Evolutionary conservation across 2,888 invertebrate genomes (phyloP), one percentile per base, ranked within the genome.

Genomic region (Habroteleia sp.): DNA sequence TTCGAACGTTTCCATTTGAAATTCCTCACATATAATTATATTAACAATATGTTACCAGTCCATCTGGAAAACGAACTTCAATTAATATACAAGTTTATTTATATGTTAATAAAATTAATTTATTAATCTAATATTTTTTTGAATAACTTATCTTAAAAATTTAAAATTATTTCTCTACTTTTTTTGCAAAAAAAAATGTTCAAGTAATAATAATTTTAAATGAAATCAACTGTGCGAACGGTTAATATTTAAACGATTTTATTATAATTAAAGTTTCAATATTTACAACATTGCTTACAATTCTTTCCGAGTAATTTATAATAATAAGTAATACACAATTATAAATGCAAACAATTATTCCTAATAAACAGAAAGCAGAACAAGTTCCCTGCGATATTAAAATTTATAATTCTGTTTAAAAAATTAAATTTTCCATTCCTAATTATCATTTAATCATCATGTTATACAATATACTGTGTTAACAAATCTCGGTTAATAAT

Each of bases 281-380:
- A 27, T 48, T 52, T 13, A 14, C 41, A 39, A 11, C 37, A 44
- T 37, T 69, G 23, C 25, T 44, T 25, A 39, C 42, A 44, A 52
- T 54, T 44, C 33, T 17, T 52, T 46, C 39, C 29, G 48, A 41
- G 54, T 48, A 63, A 62, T 63, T 54, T 27, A n/a, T n/a, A n/a
- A 20, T 14, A 54, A 71, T 71, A 69, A 69, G 29, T 44, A 71
- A 72, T 56, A 63, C 46, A 27, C 56, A 50, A 50, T 63, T 63
- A 63, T 50, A 37, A 72, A 33, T 10, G 25, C 33, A 17, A 39
- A 41, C 50, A 54, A 62, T 62, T 58, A 63, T 56, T 72, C 11
- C 27, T 25, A 63, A 63, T 54, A 63, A 71, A 72, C 63, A 56
- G 72, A 72, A 63, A 63, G 56, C 44, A 63, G 62, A 63, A 56